Evolutionary conservation across 92 coral and sea anemone species (phyloP).

Genomic region (Ricordea florida): DNA sequence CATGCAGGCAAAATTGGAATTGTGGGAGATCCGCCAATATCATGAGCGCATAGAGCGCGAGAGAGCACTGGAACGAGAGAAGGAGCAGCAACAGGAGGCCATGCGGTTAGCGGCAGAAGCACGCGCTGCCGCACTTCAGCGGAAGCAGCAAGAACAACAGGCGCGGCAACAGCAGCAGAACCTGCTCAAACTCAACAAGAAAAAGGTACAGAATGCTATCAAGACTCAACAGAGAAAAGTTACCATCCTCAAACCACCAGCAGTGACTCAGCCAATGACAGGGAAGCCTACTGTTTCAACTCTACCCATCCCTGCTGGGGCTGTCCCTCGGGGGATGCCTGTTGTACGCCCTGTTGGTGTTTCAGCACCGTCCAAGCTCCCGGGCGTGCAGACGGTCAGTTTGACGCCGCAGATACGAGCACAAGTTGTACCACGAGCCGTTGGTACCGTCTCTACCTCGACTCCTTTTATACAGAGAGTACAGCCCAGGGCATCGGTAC

Average conservation of each 20-base stretch:
- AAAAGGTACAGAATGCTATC: constrained; percentile 94
- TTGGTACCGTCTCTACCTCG: background rate
- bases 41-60: constrained; percentile 94
- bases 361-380: constrained; percentile 2
- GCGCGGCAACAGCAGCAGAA: constrained; percentile 93
- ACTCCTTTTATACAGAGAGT: constrained; percentile 6
- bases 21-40: constrained; percentile 99
- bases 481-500: constrained; percentile 14
- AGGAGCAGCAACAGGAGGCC: constrained; percentile 90
- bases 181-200: constrained; percentile 83
- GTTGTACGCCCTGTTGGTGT: constrained; percentile 17
- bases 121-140: constrained; percentile 82
- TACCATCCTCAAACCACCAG: constrained; percentile 11
- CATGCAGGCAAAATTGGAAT: constrained; percentile 85
- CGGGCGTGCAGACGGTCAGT: constrained; percentile 10
- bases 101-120: constrained; percentile 80
- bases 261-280: background rate
- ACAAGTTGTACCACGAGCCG: constrained; percentile 14
- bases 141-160: constrained; percentile 95
- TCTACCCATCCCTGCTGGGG: constrained; percentile 14
- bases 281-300: constrained; percentile 13
- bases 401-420: constrained; percentile 7
- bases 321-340: constrained; percentile 18
- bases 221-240: constrained; percentile 81
- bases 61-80: constrained; percentile 89